phyloP scores from a whole-genome alignment of 1,140 invertebrate genomes.

The Lepidurus packardi region DNA sequence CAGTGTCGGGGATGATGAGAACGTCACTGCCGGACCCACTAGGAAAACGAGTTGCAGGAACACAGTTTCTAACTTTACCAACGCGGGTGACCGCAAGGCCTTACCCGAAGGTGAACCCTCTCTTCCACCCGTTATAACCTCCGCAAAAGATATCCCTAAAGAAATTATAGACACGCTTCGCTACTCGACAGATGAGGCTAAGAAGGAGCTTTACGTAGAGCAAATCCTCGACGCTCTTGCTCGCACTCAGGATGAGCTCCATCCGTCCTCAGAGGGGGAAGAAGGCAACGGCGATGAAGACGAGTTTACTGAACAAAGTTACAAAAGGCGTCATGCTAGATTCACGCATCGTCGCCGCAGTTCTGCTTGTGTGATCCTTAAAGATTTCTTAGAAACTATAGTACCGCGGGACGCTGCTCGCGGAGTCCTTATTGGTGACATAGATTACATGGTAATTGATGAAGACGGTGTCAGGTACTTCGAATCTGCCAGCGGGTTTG shows the following conservation, averaged over 20 bases:
- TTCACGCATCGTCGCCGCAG: constrained; percentile 35
- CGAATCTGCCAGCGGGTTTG: constrained; percentile 53
- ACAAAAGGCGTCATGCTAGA: constrained; percentile 35
- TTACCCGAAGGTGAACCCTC: not conserved
- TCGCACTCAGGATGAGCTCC: not conserved
- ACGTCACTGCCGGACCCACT: not conserved
- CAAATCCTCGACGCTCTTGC: constrained; percentile 28
- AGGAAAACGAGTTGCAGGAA: not conserved
- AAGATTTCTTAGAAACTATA: constrained; percentile 67
- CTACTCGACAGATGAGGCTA: constrained; percentile 31
- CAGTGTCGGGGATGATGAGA: not conserved
- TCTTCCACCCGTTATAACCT: constrained; percentile 25
- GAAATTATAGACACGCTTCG: constrained; percentile 33
- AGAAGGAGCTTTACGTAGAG: constrained; percentile 30
- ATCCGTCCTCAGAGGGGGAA: constrained; percentile 20
- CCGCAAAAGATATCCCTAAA: constrained; percentile 29
- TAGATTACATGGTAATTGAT: constrained; percentile 68
- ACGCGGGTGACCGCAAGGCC: not conserved
- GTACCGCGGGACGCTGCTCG: constrained; percentile 66
- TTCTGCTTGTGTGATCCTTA: constrained; percentile 56
- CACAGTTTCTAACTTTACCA: not conserved
- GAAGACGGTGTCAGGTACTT: constrained; percentile 69
- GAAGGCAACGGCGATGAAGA: constrained; percentile 37
- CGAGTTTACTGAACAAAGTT: constrained; percentile 36
- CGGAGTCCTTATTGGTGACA: constrained; percentile 64